Evolutionary conservation across 2,888 invertebrate genomes (phyloP), one percentile per base, ranked within the genome.

Genomic region (Microctonus aethiopoides): DNA sequence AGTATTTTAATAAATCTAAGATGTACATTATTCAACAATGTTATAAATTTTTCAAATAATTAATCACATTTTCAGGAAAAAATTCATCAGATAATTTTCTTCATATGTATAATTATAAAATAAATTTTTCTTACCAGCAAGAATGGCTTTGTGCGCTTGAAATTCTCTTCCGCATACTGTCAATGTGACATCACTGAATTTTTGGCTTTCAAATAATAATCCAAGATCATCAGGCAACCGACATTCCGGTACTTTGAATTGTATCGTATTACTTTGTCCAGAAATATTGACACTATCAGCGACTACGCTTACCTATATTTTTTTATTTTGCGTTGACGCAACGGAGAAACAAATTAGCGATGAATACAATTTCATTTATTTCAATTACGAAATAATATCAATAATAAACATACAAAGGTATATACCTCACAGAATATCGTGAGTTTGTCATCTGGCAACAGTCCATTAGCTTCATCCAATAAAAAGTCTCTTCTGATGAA

Each of bases 231-330:
- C 98, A 46, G 98, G 95, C 82, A 93, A 91, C 88, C 92, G 94
- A 90, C 93, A 99, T 89, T 96, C 96, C 79, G 96, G 96, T 84
- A 95, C 95, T 91, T 98, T 98, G 88, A 98, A 98, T 88, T 98
- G 98, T 81, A 97, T 94, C 84, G 97, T 96, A 88, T 97, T 98
- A 84, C 97, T 97, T 89, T 99, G 99, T 77, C 99, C 99, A 81
- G 98, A 98, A 84, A 99, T 96, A 90, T 99, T 99, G 83, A 99
- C 97, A 88, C 98, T 98, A 89, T 99, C 99, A 71, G 99, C 98
- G 62, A 99, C 99, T 56, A 99, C 99, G 87, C 95, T 95, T 78
- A 96, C 93, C 92, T 93, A 72, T 32, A 54, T 16, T 64, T 56
- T 59, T 59, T 63, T 66, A 66, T 67, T 54, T 71, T 66, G 68